Evolutionary conservation across 2,797 vertebrate species (phyloP).

Genomic region (Staurois parvus): DNA sequence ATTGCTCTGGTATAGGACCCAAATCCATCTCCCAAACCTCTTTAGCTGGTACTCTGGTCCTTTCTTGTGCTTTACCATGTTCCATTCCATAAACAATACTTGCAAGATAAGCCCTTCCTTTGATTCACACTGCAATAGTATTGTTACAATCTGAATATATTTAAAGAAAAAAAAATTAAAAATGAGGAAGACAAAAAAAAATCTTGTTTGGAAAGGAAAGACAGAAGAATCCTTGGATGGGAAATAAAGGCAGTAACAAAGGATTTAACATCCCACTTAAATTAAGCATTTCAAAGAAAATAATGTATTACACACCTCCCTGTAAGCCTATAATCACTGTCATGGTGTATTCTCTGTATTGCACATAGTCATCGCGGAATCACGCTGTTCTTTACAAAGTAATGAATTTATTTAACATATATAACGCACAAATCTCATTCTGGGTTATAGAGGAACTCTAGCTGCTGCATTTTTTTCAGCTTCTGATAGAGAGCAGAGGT

Average conservation of each 20-base stretch:
- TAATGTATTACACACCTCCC: conserved; percentile 7
- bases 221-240: background rate
- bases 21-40: too few relatives aligned
- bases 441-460: too few relatives aligned
- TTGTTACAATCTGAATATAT: background rate
- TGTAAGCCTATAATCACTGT: conserved; percentile 42
- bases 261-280: conserved; percentile 28
- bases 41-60: too few relatives aligned
- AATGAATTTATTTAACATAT: background rate
- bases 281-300: conserved; percentile 32
- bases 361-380: background rate
- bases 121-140: too few relatives aligned
- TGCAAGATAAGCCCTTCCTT: too few relatives aligned
- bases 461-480: too few relatives aligned
- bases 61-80: too few relatives aligned
- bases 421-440: too few relatives aligned
- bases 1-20: too few relatives aligned
- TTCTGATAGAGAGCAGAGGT: too few relatives aligned
- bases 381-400: background rate
- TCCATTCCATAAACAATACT: too few relatives aligned
- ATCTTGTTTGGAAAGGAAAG: background rate
- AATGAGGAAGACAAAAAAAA: background rate
- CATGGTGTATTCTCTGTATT: background rate
- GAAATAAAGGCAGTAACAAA: conserved; percentile 1
- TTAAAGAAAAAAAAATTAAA: background rate